These are phyloP conservation scores for Drosophila nikananu DNA, from an alignment of 1,140 invertebrate genomes.

Conservation along the genomic window DNA sequence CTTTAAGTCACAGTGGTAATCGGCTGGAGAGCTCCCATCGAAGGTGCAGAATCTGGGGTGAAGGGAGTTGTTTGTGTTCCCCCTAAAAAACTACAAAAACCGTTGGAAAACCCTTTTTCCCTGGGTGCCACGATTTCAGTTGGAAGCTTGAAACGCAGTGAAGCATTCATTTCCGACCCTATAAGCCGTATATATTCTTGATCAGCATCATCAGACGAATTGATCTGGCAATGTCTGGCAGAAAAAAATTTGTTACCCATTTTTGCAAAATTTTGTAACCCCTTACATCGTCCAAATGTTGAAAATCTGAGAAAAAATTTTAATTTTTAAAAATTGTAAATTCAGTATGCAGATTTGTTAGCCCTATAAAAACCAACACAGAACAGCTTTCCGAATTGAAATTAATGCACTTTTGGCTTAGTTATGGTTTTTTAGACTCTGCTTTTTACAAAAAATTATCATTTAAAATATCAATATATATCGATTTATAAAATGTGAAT, in stretches of 20 bases:
- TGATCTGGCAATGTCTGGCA: background rate
- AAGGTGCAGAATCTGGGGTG: background rate
- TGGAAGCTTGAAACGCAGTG: too few relatives aligned
- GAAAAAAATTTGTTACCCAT: too few relatives aligned
- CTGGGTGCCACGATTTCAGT: too few relatives aligned
- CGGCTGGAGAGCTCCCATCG: background rate
- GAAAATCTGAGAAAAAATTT: background rate
- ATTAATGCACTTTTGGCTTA: background rate
- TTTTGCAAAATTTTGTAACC: too few relatives aligned
- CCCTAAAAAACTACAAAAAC: background rate
- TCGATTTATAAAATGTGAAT: too few relatives aligned
- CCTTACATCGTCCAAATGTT: background rate
- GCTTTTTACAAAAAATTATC: too few relatives aligned
- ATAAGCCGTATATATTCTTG: background rate
- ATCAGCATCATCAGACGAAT: background rate
- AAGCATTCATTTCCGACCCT: background rate
- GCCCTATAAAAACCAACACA: background rate
- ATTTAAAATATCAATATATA: too few relatives aligned
- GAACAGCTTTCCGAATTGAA: background rate
- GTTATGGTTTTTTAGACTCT: background rate
- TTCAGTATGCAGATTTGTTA: background rate
- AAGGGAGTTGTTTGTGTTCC: accelerated
- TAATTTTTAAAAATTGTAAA: background rate
- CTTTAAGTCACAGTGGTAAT: constrained; percentile 26
- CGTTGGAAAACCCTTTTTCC: background rate